Percentiles rank a stretch among this genome's conserved stretches.
Evolutionary conservation across 2,797 vertebrate species (phyloP).

Genomic region (Notamacropus eugenii): DNA sequence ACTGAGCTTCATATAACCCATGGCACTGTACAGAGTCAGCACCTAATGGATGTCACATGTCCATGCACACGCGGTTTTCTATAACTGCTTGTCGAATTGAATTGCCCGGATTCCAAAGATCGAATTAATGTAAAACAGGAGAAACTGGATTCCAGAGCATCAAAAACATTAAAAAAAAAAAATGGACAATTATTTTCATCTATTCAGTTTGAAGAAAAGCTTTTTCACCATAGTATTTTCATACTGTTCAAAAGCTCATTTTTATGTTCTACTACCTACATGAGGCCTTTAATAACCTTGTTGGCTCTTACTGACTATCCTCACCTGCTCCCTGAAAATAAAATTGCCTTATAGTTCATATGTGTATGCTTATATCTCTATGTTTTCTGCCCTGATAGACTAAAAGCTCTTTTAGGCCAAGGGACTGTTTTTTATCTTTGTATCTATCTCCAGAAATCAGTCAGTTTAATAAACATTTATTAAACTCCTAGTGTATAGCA

Average conservation of each 20-base stretch:
- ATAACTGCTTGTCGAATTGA: neutral
- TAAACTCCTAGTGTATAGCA: too few species aligned
- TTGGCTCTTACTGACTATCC: neutral
- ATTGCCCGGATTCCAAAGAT: slow-evolving; percentile 49
- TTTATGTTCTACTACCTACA: neutral
- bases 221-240: neutral
- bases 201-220: neutral
- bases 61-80: slow-evolving; percentile 57
- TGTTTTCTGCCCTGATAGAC: neutral
- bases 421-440: neutral
- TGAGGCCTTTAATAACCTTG: neutral
- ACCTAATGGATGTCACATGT: neutral
- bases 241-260: neutral
- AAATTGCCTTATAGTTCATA: neutral
- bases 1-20: neutral
- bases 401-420: neutral
- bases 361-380: neutral
- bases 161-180: neutral
- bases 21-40: neutral
- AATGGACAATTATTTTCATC: neutral
- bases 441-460: neutral
- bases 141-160: neutral
- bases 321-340: neutral
- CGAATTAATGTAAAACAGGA: neutral
- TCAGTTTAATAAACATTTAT: too few species aligned